Evolutionary conservation across 2,113 vertebrate genomes (phyloP).

Genomic region (Dendropsophus ebraccatus): DNA sequence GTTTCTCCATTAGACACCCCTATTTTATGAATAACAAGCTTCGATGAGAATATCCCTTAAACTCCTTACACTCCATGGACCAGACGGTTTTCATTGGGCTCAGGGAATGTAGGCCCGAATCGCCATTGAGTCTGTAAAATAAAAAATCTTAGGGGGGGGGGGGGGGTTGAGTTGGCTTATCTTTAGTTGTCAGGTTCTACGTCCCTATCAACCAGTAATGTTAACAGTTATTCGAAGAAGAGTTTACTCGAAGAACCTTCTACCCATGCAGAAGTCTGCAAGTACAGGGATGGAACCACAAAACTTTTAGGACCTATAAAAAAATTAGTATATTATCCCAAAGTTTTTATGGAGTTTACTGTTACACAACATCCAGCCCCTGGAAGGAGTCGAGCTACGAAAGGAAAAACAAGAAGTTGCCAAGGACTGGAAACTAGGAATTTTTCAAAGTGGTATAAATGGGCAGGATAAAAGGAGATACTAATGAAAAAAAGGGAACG

Average conservation of each 20-base stretch:
- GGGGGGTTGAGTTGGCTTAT: too few relatives aligned
- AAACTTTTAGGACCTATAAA: neutral
- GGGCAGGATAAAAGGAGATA: neutral
- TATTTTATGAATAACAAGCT: too few relatives aligned
- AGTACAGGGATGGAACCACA: neutral
- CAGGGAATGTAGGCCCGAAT: too few relatives aligned
- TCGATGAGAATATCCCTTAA: too few relatives aligned
- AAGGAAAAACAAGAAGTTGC: neutral
- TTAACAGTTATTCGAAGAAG: neutral
- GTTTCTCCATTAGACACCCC: too few relatives aligned
- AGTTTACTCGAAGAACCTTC: neutral
- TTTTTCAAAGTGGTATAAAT: neutral
- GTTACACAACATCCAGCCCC: neutral
- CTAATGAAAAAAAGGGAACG: neutral
- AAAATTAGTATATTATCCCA: neutral
- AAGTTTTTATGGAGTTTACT: neutral
- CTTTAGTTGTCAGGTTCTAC: too few relatives aligned
- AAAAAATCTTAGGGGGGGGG: too few relatives aligned
- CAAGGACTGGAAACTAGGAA: neutral
- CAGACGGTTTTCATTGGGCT: too few relatives aligned
- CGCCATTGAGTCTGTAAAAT: too few relatives aligned
- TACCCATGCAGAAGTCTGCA: neutral
- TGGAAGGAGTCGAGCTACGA: neutral
- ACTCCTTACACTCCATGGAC: too few relatives aligned
- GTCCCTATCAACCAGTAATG: neutral